Conservation (phyloP, 2,797 vertebrate genomes). For the Myotis myotis region DNA sequence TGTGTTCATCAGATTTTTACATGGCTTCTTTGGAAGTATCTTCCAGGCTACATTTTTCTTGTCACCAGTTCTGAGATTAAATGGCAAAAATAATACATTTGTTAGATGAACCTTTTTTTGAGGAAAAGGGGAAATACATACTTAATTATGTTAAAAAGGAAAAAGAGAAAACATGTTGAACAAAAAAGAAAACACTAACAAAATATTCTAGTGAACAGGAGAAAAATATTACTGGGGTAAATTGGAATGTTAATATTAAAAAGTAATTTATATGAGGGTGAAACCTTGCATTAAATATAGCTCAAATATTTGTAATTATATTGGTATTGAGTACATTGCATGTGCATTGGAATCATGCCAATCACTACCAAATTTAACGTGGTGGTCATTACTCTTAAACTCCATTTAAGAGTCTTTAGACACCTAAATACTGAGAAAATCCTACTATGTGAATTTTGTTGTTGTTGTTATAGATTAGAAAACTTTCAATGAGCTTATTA, state of each 20-base stretch:
- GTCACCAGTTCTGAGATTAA: constrained; percentile 92
- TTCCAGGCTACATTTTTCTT: constrained; percentile 97
- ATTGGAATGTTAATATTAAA: constrained; percentile 12
- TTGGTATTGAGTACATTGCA: background rate
- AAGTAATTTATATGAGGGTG: constrained; percentile 13
- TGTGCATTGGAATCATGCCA: background rate
- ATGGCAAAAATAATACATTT: constrained; percentile 62
- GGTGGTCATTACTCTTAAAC: background rate
- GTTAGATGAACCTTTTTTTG: background rate
- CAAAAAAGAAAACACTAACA: constrained; percentile 32
- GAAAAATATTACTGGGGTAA: background rate
- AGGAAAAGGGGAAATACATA: background rate
- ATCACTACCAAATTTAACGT: background rate
- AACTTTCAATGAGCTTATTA: constrained; percentile 28
- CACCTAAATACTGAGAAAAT: background rate
- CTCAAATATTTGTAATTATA: background rate
- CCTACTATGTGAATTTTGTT: background rate
- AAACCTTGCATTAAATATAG: constrained; percentile 17
- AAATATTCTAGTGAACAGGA: constrained; percentile 27
- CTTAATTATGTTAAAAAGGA: background rate
- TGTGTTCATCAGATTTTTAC: constrained; percentile 96
- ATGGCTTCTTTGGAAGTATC: constrained; percentile 97
- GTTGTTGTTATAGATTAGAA: constrained; percentile 1
- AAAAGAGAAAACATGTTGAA: constrained; percentile 43
- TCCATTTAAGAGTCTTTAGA: background rate